Conservation (phyloP, 2,113 vertebrate species). For the Diphyllodes magnificus region DNA sequence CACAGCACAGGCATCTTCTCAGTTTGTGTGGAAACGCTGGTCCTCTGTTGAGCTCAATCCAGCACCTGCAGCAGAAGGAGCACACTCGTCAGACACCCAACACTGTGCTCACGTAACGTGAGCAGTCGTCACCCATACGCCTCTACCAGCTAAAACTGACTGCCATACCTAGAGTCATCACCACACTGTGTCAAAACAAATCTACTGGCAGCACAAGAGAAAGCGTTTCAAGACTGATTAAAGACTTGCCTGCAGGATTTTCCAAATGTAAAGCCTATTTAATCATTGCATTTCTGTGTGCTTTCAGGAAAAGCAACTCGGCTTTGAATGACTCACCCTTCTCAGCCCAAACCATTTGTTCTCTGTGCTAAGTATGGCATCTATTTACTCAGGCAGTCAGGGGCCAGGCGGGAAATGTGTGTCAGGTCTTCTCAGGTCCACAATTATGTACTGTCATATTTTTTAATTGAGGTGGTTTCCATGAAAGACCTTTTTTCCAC, state of each 20-base stretch:
- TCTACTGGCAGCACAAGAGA: neutral
- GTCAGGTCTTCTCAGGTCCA: slow-evolving; percentile 23
- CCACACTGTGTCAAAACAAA: slow-evolving; percentile 1
- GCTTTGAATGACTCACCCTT: neutral
- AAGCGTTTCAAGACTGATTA: neutral
- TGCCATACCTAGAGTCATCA: neutral
- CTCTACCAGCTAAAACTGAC: neutral
- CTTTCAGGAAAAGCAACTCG: neutral
- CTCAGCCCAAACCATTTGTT: neutral
- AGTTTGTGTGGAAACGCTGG: neutral
- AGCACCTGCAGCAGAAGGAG: slow-evolving; percentile 16
- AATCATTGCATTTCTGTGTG: neutral
- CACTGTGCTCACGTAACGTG: neutral
- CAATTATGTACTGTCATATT: neutral
- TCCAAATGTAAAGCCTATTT: neutral
- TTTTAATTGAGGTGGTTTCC: neutral
- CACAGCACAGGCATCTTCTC: neutral
- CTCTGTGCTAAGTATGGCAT: neutral
- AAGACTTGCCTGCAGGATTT: slow-evolving; percentile 16
- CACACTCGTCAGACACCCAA: neutral
- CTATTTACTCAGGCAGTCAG: neutral
- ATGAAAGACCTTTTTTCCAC: neutral
- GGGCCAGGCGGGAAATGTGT: neutral
- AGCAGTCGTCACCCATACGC: neutral
- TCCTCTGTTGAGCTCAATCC: neutral